Evolutionary conservation across 2,113 vertebrate species (phyloP), one percentile per base, ranked within the genome.

Genomic region (Oostethus manadensis): DNA sequence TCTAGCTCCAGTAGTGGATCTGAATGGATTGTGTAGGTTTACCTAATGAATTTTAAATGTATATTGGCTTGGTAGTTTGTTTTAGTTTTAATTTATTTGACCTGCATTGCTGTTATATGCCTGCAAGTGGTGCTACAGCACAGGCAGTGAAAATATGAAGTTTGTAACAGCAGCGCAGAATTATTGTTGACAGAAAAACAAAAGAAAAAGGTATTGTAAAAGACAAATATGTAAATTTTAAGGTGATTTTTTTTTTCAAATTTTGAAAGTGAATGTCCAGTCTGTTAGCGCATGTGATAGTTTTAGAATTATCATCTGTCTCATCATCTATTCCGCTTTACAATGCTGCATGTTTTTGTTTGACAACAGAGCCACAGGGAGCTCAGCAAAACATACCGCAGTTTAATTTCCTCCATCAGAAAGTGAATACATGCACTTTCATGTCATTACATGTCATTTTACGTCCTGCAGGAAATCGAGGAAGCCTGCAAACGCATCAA

Each of bases 401-500:
- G 45, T 18, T 46, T 42, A 42, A 42, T 42, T 42, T 42, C 38
- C 38, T 42, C 38, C 38, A 42, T 42, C 38, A 42, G 38, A 42
- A 51, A 74, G 38, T 42, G 38, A 42, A 42, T 42, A 42, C 81
- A 42, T 42, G 4, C 11, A 10, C 11, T n/a, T n/a, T n/a, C n/a
- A n/a, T n/a, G n/a, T n/a, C n/a, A n/a, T n/a, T n/a, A n/a, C n/a
- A n/a, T 40, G 10, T 55, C 6, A 6, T 55, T 55, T 55, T 18
- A 55, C 51, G 13, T 42, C 43, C 16, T 40, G 6, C 45, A 99
- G 97, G 95, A 98, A 92, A 99, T 99, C 56, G 96, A 98, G 75
- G 97, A 98, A 84, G 97, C 97, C 47, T 99, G 96, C 82, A 99
- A 98, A 80, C 91, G 97, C 78, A 98, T 99, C 89, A 98, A 98